Base-by-base conservation (phyloP, 2,113 vertebrate genomes). In the Platanista minor region DNA sequence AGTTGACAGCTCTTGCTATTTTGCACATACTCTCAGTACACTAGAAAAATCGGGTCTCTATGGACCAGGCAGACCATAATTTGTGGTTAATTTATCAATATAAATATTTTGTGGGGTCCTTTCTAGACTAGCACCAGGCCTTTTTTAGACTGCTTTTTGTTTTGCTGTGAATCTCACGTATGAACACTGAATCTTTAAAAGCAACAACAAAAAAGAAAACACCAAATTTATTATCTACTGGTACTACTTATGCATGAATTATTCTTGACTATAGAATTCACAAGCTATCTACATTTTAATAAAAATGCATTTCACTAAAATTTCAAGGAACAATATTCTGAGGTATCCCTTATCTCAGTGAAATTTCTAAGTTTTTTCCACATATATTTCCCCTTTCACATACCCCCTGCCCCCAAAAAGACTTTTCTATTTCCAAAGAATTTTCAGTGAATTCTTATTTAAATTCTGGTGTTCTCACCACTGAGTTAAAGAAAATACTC, bases 1-100 rank as follows among this genome's bases (percentile, higher is more conserved):
- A 33, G 11, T 36, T 59, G 80, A 57, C 15, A 46, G 8, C 41
- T 46, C 52, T 91, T 41, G 8, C 12, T 84, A 9, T n/a, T 75
- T 20, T 4, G 21, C 27, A 66, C 7, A 10, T 2, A 12, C 6
- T 69, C 23, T 85, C 71, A 87, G n/a, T 4, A 9, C 14, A 31
- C 4, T 1, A 81, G 39, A 7, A 75, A 64, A 61, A 43, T 21
- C 4, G 49, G 20, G 29, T 46, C 91, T 64, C 46, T 86, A 23
- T 18, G 9, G 3, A 33, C 7, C 3, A 49, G 2, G 52, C 1
- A 54, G 12, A 66, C 1, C 1, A n/a, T 41, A 0, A 46, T 5
- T n/a, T 52, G 5, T 33, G 13, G 20, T 27, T 86, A 54, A 71
- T 41, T 75, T 39, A 77, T 59, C n/a, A 41, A 39, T 12, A 88